Base-by-base conservation (phyloP, 2,113 vertebrate genomes). In the Chaetodon trifascialis region DNA sequence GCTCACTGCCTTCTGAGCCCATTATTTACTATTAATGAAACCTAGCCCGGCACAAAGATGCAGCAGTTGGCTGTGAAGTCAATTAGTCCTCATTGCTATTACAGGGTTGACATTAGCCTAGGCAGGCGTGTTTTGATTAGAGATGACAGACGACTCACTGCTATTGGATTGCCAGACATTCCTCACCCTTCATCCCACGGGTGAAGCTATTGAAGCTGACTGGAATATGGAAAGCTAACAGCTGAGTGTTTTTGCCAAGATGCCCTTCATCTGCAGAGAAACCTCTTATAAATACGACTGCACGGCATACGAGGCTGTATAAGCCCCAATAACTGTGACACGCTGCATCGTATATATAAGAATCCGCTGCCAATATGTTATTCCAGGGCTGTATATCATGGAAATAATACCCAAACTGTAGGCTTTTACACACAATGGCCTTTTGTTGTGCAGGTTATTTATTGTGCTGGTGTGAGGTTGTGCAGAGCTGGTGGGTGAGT, bases 371-470 rank as follows among this genome's bases (percentile, higher is more conserved):
- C 88, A 86, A 87, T 92, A 90, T 85, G 86, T 89, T 87, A 86
- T 89, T 85, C 65, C 76, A 83, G 63, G 77, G 88, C 88, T 82
- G 85, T 93, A 92, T 91, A 89, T 91, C 89, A 93, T 81, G 79
- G 89, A 91, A 82, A 68, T 92, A 88, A 93, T 88, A 84, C 77
- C 86, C 91, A 91, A 93, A 91, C 91, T 91, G 88, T 82, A 79
- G 90, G 91, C 89, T 90, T 89, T 89, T 88, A 87, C 88, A 91
- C 89, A 94, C 92, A 94, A 93, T 93, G 89, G 92, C 85, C 92
- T 92, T 94, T 93, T 93, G 91, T 94, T 92, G 90, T 91, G 86
- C 85, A 78, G 91, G 88, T 93, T 93, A 92, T 92, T 95, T 94
- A 93, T 94, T 92, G 91, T 86, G 73, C 87, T 90, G 86, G 84